Conservation (phyloP, 2,888 invertebrate genomes). For the Bombylius major region DNA sequence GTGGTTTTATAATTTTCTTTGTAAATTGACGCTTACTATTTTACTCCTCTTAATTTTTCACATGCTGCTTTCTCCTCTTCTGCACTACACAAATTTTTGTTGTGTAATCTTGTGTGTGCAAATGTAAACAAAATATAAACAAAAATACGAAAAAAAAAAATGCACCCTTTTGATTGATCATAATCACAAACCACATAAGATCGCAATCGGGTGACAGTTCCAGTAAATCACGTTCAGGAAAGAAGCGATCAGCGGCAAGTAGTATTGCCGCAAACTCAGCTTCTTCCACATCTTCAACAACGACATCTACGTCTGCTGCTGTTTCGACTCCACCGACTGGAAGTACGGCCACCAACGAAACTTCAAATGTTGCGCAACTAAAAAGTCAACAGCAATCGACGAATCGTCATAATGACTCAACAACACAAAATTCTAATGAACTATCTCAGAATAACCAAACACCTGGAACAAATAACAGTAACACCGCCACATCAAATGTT, state of each 20-base stretch:
- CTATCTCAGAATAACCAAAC: background rate
- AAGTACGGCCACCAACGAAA: conserved; percentile 8
- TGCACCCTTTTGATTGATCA: background rate
- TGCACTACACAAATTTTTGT: too few species aligned
- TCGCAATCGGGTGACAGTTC: conserved; percentile 20
- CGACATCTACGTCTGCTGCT: conserved; percentile 13
- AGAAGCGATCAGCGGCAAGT: conserved; percentile 31
- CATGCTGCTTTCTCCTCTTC: conserved; percentile 13
- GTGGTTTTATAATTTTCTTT: background rate
- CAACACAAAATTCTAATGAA: background rate
- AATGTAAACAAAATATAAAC: background rate
- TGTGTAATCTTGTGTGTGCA: too few species aligned
- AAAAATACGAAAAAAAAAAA: background rate
- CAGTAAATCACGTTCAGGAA: conserved; percentile 29
- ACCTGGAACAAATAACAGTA: background rate
- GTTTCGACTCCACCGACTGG: conserved; percentile 10
- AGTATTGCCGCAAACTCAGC: conserved; percentile 13
- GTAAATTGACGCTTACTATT: conserved; percentile 10
- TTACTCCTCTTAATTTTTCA: conserved; percentile 14
- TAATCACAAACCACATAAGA: conserved; percentile 9
- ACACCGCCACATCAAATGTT: background rate
- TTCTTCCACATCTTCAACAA: conserved; percentile 15
- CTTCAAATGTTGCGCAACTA: background rate
- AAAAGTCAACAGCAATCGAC: background rate
- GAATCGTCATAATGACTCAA: background rate